A percentile compares a stretch with the other conserved stretches of the same genome.
These are phyloP conservation scores for Dendroctonus valens DNA, from an alignment of 1,140 invertebrate genomes.

Conservation along the genomic window DNA sequence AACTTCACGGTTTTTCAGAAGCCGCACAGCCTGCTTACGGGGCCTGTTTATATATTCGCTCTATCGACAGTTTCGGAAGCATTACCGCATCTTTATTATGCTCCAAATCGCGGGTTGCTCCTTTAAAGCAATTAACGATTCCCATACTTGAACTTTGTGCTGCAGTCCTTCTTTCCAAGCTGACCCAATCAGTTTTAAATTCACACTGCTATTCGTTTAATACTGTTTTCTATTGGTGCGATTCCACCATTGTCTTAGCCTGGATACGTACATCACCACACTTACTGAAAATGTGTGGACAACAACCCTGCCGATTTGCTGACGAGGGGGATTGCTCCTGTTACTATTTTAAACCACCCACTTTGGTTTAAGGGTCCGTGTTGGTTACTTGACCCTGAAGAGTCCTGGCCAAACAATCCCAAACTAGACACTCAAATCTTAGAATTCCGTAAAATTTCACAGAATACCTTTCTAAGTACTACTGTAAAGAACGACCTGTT, in stretches of 20 bases:
- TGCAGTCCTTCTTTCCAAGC: slow-evolving; percentile 41
- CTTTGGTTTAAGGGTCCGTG: slow-evolving; percentile 46
- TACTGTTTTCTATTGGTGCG: slow-evolving; percentile 52
- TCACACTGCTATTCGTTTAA: slow-evolving; percentile 39
- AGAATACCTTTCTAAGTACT: too few relatives aligned
- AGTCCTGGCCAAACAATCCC: neutral
- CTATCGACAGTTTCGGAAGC: slow-evolving; percentile 29
- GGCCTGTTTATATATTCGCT: slow-evolving; percentile 26
- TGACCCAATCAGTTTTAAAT: slow-evolving; percentile 34
- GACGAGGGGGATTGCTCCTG: slow-evolving; percentile 35
- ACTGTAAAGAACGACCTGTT: slow-evolving; percentile 1
- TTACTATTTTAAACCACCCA: slow-evolving; percentile 32
- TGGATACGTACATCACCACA: slow-evolving; percentile 40
- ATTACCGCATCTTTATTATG: slow-evolving; percentile 21
- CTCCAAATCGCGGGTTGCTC: slow-evolving; percentile 38
- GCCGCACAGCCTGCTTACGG: slow-evolving; percentile 23
- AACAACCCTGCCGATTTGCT: slow-evolving; percentile 52
- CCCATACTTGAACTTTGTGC: slow-evolving; percentile 41
- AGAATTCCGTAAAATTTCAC: too few relatives aligned
- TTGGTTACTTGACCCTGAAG: neutral
- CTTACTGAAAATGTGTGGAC: slow-evolving; percentile 44
- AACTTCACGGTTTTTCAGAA: slow-evolving; percentile 33
- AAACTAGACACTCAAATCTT: neutral
- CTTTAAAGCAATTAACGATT: slow-evolving; percentile 36
- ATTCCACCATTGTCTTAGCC: too few relatives aligned